Base-by-base conservation (phyloP, 2,888 invertebrate species). In the Spodoptera littoralis region DNA sequence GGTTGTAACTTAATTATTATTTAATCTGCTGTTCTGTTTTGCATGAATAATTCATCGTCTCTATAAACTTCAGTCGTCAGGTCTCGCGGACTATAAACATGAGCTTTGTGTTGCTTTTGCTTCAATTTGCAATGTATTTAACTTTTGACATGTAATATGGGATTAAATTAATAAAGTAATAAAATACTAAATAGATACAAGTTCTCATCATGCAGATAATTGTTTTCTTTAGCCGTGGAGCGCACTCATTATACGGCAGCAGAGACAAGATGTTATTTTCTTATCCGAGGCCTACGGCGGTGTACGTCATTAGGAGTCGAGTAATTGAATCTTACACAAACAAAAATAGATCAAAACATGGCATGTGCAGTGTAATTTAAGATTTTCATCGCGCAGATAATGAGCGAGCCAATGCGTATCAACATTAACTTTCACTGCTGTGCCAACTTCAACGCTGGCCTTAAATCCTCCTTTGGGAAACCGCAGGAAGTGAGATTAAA, bases 371-470 rank as follows among this genome's bases (percentile, higher is more conserved):
- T 85, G 90, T 89, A 91, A 93, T 93, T 92, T 92, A 85, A 90
- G 88, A 92, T 92, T 92, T 92, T 91, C 92, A 92, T 92, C 90
- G 89, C 84, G 77, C 74, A 85, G 86, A 87, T 91, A 91, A 91
- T 92, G 91, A 91, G 90, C 80, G 82, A 78, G 77, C 82, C 89
- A 88, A 85, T 89, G 87, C 89, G 87, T 92, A 90, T 90, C 87
- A 84, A 84, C 88, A 88, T 90, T 89, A 89, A 93, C 94, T 94
- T 94, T 94, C 94, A 92, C 93, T 93, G 81, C 70, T 86, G 79
- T 84, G 83, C 82, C 80, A 76, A 79, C 84, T 79, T 84, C 80
- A 79, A 79, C 73, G 84, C 74, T 91, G 91, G 90, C 91, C 92
- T 93, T 90, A 91, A 92, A 92, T 86, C 86, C 90, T 85, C 84